A percentile compares a stretch with the other conserved stretches of the same genome.
Evolutionary conservation across 1,140 invertebrate species (phyloP).

Genomic region (Oedothorax gibbosus): DNA sequence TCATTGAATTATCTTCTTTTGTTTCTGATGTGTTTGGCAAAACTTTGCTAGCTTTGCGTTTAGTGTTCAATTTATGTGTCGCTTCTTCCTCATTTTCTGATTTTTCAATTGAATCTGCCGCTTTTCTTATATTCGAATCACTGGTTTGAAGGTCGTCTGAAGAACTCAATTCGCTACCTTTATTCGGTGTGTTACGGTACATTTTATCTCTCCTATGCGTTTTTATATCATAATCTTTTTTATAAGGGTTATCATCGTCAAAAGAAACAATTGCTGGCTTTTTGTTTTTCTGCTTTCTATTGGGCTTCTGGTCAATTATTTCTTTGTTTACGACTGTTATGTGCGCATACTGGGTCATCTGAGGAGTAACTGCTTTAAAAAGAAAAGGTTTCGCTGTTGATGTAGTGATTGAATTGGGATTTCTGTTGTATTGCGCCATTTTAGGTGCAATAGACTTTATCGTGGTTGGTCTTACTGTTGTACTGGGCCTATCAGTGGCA

Average conservation of each 20-base stretch:
- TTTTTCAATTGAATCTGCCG: too few relatives aligned
- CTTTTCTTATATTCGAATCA: background rate
- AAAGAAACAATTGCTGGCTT: background rate
- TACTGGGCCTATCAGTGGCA: background rate
- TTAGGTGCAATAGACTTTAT: background rate
- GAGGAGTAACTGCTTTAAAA: too few relatives aligned
- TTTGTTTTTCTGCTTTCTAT: constrained; percentile 29
- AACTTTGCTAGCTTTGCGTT: too few relatives aligned
- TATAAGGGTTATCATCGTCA: background rate
- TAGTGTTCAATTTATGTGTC: too few relatives aligned
- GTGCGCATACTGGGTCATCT: constrained; percentile 7
- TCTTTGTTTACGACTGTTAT: constrained; percentile 48
- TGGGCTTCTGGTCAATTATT: constrained; percentile 19
- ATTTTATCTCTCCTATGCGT: background rate
- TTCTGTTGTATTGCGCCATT: too few relatives aligned
- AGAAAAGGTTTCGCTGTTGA: too few relatives aligned
- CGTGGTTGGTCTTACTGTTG: background rate
- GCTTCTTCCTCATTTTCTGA: too few relatives aligned
- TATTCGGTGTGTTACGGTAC: background rate
- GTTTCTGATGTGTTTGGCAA: too few relatives aligned
- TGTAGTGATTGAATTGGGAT: too few relatives aligned
- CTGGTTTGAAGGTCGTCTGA: background rate
- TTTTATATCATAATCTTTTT: background rate
- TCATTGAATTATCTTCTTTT: too few relatives aligned
- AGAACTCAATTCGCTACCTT: background rate